Evolutionary conservation across 2,888 invertebrate species (phyloP), one percentile per base, ranked within the genome.

Genomic region (Spilarctia lutea): DNA sequence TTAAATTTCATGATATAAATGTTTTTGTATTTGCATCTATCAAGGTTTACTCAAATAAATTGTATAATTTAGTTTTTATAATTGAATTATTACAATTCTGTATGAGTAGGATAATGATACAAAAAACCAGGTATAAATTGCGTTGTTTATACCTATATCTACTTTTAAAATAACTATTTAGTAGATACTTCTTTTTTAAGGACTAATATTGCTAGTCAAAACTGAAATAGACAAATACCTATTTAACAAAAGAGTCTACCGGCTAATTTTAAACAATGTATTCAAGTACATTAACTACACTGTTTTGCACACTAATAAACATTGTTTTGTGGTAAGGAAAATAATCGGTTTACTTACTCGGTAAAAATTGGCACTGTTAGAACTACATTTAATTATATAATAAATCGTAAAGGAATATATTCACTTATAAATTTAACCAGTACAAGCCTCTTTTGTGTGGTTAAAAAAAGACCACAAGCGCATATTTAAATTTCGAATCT

Each of bases 401-500:
- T 8, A 56, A 10, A 48, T 20, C 20, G 20, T 52, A 48, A 52
- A 24, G 7, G 8, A 18, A 20, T 52, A 24, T 24, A n/a, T 39
- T 39, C n/a, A 56, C 48, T 52, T 56, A 56, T 11, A n/a, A n/a
- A 13, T 8, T 56, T 7, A 56, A 56, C n/a, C 8, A 56, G 10
- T n/a, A 56, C 56, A 10, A 10, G 13, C 11, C 24, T n/a, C n/a
- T 27, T 27, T 16, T 27, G 30, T 30, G 30, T 63, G 16, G 16
- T 30, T 27, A 66, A 24, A 66, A n/a, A 39, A 35, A 24, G 3
- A 10, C 11, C 24, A 66, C 4, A n/a, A n/a, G 11, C 7, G 11
- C 24, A 66, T 11, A 66, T 66, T 66, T 39, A 35, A 66, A 33
- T 35, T 56, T 39, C 69, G 52, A 52, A 35, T 56, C 69, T n/a